Percentiles rank a stretch among this genome's conserved stretches.
phyloP scores from a whole-genome alignment of 2,888 invertebrate species.

The Abrostola triplasia region DNA sequence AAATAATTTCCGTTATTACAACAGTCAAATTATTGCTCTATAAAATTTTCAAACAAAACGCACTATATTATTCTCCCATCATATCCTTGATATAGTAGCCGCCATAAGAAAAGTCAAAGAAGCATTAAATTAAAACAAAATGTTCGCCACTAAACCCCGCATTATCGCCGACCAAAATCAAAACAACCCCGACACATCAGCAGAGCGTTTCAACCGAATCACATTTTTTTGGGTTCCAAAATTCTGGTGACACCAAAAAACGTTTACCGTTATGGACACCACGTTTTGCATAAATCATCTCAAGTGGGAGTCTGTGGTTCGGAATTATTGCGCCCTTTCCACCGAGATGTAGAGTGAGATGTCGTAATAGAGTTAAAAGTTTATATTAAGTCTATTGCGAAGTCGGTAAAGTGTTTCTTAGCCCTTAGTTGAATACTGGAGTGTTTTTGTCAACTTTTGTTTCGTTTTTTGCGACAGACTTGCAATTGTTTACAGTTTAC shows the following conservation, averaged over 20 bases:
- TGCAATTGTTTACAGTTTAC: neutral
- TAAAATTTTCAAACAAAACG: neutral
- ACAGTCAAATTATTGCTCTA: no score
- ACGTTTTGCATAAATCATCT: conserved; percentile 84
- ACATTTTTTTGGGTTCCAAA: conserved; percentile 58
- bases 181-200: conserved; percentile 53
- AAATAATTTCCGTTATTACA: no score
- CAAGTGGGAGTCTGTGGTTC: conserved; percentile 68
- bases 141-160: conserved; percentile 38
- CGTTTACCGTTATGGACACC: conserved; percentile 79
- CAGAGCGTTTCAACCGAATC: conserved; percentile 57
- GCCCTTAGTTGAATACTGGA: conserved; percentile 7
- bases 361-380: conserved; percentile 28
- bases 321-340: conserved; percentile 61
- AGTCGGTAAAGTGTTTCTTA: conserved; percentile 9
- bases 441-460: neutral
- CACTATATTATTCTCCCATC: neutral
- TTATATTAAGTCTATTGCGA: conserved; percentile 13
- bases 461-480: neutral
- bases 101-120: neutral
- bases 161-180: conserved; percentile 55
- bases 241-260: conserved; percentile 64
- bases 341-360: conserved; percentile 31
- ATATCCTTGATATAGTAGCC: neutral
- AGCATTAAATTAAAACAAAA: conserved; percentile 25